A percentile compares a stretch with the other conserved stretches of the same genome.
These are phyloP conservation scores for Lanius collurio DNA, from an alignment of 2,113 vertebrate genomes.

Conservation along the genomic window DNA sequence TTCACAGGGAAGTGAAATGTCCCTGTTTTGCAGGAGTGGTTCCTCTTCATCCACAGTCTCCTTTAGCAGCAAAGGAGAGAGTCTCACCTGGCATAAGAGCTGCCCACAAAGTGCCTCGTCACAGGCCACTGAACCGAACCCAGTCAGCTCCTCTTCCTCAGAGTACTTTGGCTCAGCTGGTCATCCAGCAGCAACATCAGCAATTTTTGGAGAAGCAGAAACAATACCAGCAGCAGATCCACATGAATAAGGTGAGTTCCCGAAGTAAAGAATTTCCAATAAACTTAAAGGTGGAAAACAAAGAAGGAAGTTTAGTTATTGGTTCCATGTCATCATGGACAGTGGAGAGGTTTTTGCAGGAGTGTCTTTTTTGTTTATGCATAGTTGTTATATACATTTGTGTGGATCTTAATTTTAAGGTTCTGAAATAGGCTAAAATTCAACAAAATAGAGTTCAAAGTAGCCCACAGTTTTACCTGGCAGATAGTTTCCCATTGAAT, in stretches of 20 bases:
- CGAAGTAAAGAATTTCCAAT: background rate
- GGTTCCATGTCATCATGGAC: background rate
- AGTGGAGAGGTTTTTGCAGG: background rate
- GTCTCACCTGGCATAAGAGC: conserved; percentile 79
- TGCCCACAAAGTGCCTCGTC: conserved; percentile 90
- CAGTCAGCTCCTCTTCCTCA: conserved; percentile 97
- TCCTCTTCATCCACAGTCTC: conserved; percentile 89
- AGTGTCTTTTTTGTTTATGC: background rate
- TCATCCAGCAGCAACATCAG: conserved; percentile 98
- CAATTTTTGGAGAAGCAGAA: conserved; percentile 98
- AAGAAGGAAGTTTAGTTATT: background rate
- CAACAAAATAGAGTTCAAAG: background rate
- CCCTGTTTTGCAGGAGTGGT: conserved; percentile 77
- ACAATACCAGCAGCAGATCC: conserved; percentile 95
- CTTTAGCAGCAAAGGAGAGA: conserved; percentile 88
- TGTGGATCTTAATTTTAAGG: background rate
- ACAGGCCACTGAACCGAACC: conserved; percentile 93
- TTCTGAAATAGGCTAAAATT: background rate
- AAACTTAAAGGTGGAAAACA: background rate
- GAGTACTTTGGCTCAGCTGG: conserved; percentile 93
- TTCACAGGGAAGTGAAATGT: conserved; percentile 5
- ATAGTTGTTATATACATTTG: background rate
- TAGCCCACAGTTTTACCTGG: background rate
- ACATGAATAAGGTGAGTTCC: conserved; percentile 93
- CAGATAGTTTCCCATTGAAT: background rate